A percentile compares a stretch with the other conserved stretches of the same genome.
phyloP scores from a whole-genome alignment of 2,888 invertebrate genomes.

The Acanthoscelides obtectus region DNA sequence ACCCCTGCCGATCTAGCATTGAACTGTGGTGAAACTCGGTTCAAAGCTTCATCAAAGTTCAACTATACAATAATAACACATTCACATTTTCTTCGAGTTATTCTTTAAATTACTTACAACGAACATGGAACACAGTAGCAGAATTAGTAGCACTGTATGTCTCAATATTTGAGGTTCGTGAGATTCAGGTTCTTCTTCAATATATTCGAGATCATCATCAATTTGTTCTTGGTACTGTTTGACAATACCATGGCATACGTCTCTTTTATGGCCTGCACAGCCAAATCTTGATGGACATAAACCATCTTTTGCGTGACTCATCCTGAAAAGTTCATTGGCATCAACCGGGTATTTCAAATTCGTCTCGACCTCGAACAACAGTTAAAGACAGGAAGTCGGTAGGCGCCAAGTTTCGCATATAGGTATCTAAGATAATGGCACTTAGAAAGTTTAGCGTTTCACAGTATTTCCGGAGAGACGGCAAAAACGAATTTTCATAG shows the following conservation, averaged over 20 bases:
- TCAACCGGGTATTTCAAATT: too few relatives aligned
- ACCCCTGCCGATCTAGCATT: too few relatives aligned
- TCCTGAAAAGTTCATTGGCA: conserved; percentile 10
- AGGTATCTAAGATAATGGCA: too few relatives aligned
- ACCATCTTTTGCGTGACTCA: conserved; percentile 14
- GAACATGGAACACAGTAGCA: conserved; percentile 81
- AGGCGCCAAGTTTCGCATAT: too few relatives aligned
- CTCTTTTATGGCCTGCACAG: conserved; percentile 49
- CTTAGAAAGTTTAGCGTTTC: too few relatives aligned
- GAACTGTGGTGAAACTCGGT: too few relatives aligned
- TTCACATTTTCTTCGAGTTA: background rate
- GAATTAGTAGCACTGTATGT: conserved; percentile 77
- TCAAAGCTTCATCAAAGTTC: too few relatives aligned
- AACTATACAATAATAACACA: too few relatives aligned
- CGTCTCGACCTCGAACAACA: background rate
- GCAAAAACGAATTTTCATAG: too few relatives aligned
- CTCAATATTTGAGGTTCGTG: conserved; percentile 69
- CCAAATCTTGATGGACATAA: conserved; percentile 51
- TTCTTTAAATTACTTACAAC: conserved; percentile 59
- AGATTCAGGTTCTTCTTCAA: conserved; percentile 51
- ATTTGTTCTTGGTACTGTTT: conserved; percentile 52
- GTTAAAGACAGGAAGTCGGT: background rate
- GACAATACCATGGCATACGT: conserved; percentile 51
- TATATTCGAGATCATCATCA: conserved; percentile 50
- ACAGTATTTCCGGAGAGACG: too few relatives aligned